A percentile compares a stretch with the other conserved stretches of the same genome.
Evolutionary conservation across 1,140 invertebrate genomes (phyloP).

Genomic region (Stegodyphus dumicola): DNA sequence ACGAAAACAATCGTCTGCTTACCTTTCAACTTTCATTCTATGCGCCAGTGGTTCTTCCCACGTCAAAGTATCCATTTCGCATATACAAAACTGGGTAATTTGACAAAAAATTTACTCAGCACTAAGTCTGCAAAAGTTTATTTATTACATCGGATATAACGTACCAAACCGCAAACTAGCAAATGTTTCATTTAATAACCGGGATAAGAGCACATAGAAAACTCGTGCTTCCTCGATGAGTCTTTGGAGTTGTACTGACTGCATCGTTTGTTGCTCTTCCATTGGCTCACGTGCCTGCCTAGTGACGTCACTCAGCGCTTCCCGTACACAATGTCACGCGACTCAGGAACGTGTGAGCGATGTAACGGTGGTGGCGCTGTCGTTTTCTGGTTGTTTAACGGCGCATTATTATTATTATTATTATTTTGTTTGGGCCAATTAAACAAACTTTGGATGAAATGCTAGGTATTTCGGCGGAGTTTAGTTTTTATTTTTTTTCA

Average conservation of each 20-base stretch:
- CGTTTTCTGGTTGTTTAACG: not conserved
- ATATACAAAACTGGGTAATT: not conserved
- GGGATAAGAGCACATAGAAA: constrained; percentile 1
- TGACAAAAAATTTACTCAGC: too few species aligned
- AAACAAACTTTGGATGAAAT: too few species aligned
- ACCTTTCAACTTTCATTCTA: constrained; percentile 54
- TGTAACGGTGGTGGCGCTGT: constrained; percentile 30
- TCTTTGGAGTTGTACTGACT: constrained; percentile 48
- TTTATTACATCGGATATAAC: too few species aligned
- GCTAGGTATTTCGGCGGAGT: too few species aligned
- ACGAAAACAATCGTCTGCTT: not conserved
- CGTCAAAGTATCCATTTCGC: constrained; percentile 49
- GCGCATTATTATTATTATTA: not conserved
- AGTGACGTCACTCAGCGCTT: constrained; percentile 32
- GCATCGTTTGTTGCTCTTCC: constrained; percentile 57
- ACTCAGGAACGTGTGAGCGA: constrained; percentile 38
- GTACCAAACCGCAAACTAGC: not conserved
- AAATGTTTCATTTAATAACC: not conserved
- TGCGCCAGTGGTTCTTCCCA: constrained; percentile 48
- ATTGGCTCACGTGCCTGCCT: constrained; percentile 54
- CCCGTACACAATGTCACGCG: constrained; percentile 54
- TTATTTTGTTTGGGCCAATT: too few species aligned
- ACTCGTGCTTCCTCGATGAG: constrained; percentile 26
- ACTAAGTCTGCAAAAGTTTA: too few species aligned
- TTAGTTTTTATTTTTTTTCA: too few species aligned